Conservation (phyloP, 2,797 vertebrate genomes). For the Numenius phaeopus region DNA sequence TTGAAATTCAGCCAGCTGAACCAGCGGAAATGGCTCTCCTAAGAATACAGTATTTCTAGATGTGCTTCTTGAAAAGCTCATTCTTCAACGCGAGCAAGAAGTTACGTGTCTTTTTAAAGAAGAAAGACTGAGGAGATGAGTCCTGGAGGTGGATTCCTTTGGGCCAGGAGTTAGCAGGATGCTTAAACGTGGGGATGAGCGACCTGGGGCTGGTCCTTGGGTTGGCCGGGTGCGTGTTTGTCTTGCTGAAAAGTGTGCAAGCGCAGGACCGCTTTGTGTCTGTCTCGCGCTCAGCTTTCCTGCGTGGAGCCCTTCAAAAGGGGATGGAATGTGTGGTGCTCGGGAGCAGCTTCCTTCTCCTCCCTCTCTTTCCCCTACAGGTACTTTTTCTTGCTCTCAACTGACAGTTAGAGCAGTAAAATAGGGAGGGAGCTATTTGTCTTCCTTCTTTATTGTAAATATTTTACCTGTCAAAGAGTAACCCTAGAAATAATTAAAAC, state of each 20-base stretch:
- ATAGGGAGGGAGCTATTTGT: background rate
- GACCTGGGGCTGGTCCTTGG: background rate
- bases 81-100: background rate
- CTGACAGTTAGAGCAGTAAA: background rate
- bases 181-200: accelerated
- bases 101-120: background rate
- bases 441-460: background rate
- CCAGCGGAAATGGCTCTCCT: background rate
- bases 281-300: background rate
- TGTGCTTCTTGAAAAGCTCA: background rate
- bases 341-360: accelerated
- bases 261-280: background rate
- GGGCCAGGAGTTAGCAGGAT: background rate
- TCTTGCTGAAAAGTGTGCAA: too few species aligned
- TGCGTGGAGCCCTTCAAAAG: background rate
- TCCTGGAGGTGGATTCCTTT: background rate
- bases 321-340: background rate
- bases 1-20: background rate
- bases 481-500: background rate
- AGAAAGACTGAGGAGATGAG: background rate
- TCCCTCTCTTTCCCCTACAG: background rate
- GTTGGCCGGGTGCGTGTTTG: background rate
- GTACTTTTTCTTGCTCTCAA: background rate
- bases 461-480: background rate
- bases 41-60: background rate